Base-by-base conservation (phyloP, 1,140 invertebrate genomes). In the Zaprionus capensis region DNA sequence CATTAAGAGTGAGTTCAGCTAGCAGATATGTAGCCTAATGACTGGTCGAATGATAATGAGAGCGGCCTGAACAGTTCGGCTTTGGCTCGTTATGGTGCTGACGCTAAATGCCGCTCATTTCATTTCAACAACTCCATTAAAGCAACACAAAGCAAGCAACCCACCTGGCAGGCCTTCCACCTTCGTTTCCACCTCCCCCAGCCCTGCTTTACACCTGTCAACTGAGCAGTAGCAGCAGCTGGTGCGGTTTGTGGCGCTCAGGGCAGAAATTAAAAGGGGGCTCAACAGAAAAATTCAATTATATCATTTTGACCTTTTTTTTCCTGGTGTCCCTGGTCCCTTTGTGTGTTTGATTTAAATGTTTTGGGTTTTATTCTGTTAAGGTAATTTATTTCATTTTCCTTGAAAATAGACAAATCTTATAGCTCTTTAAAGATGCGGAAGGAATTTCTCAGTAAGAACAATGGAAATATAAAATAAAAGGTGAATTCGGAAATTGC, bases 281-380 rank as follows among this genome's bases (percentile, higher is more conserved):
- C 84, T 73, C 80, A 87, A 87, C 84, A 87, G 74, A 81, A 84
- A 76, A 83, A 84, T 83, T 87, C 84, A 84, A 88, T 87, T 87
- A 87, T 72, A 74, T 58, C 61, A 58, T 67, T 80, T 56, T 51
- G 56, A 71, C 71, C 64, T 70, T 73, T 80, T 76, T 67, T 49
- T 34, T 36, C 22, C 11, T 56, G 5, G 15, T 63, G 26, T n/a
- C 36, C 31, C 31, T 34, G 31, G 9, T 34, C 31, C 2, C 24
- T 61, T 73, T 72, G 66, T 73, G 51, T 24, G 46, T 63, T 69
- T 71, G 56, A 71, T 80, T 86, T 64, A 57, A 83, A 74, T 77
- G 28, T 57, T 57, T 34, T 11, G n/a, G 6, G 28, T 49, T 36
- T 67, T 67, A 28, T 55, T 26, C n/a, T 3, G n/a, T 20, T 46